Conservation (phyloP, 35 echinoderm and acorn worm genomes). For the Holothuria glaberrima region DNA sequence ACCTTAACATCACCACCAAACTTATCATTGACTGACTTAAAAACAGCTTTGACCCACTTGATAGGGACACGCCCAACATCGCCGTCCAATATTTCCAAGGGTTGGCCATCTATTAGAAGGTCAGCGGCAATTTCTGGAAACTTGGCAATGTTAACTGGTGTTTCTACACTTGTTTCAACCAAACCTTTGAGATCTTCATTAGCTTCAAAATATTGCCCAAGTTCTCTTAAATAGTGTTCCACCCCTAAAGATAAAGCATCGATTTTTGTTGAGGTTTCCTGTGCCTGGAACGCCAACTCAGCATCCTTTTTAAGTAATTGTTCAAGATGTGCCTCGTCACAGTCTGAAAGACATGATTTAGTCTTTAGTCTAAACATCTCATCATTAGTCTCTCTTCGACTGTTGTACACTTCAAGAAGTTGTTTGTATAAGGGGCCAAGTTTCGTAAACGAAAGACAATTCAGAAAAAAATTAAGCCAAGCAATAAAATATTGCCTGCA, state of each 20-base stretch:
- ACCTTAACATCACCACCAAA: neutral
- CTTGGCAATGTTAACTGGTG: neutral
- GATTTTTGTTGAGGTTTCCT: neutral
- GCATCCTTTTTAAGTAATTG: too few species aligned
- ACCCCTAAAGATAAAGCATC: neutral
- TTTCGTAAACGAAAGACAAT: neutral
- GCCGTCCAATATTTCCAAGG: constrained; percentile 44
- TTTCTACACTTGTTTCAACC: neutral
- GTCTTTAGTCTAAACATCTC: too few species aligned
- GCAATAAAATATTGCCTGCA: neutral
- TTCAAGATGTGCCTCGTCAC: too few species aligned
- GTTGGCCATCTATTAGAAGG: constrained; percentile 40
- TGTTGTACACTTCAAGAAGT: neutral
- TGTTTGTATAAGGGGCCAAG: neutral
- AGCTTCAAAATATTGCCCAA: constrained; percentile 43
- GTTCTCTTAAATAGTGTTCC: constrained; percentile 57
- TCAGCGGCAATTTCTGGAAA: constrained; percentile 30
- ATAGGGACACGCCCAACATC: constrained; percentile 36
- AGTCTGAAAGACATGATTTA: too few species aligned
- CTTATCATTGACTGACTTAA: neutral
- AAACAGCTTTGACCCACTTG: constrained; percentile 52
- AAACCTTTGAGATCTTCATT: neutral
- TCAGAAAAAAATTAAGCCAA: constrained; percentile 12
- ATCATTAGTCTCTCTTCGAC: too few species aligned
- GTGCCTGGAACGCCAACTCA: neutral